Conservation (phyloP, 2,888 invertebrate genomes). For the Trichacis sp. region DNA sequence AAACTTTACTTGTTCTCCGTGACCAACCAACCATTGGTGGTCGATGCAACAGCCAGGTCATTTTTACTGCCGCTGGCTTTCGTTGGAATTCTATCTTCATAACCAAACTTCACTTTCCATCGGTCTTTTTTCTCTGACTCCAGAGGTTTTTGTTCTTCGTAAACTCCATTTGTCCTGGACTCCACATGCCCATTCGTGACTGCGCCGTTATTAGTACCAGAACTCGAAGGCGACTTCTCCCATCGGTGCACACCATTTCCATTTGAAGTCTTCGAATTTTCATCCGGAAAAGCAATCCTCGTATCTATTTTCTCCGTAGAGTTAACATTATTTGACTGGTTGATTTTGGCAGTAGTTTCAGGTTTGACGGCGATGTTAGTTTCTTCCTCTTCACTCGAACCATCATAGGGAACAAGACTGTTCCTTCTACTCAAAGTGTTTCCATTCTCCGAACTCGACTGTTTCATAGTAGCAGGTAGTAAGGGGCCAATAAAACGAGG, state of each 20-base stretch:
- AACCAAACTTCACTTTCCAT: constrained; percentile 52
- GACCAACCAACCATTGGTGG: constrained; percentile 64
- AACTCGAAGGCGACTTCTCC: constrained; percentile 9
- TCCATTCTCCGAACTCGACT: constrained; percentile 56
- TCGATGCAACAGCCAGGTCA: constrained; percentile 60
- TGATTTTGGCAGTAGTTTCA: constrained; percentile 10
- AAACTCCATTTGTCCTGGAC: constrained; percentile 50
- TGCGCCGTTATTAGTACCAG: constrained; percentile 4
- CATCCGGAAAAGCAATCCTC: constrained; percentile 10
- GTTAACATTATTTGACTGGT: constrained; percentile 20
- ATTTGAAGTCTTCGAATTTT: constrained; percentile 20
- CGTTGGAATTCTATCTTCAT: constrained; percentile 57
- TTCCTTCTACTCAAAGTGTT: constrained; percentile 57
- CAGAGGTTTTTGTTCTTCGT: constrained; percentile 28
- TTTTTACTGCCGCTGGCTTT: constrained; percentile 60
- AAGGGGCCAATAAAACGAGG: constrained; percentile 58
- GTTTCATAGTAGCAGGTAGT: constrained; percentile 52
- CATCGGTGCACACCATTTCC: constrained; percentile 22
- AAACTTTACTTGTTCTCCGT: constrained; percentile 60
- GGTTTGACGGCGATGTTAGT: neutral
- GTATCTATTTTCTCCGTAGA: constrained; percentile 7
- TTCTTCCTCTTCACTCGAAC: constrained; percentile 65
- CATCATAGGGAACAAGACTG: constrained; percentile 65
- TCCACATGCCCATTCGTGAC: constrained; percentile 14
- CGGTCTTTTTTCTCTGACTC: constrained; percentile 56